These are phyloP conservation scores for Hypocryptadius cinnamomeus DNA, from an alignment of 2,113 vertebrate species.

Conservation along the genomic window DNA sequence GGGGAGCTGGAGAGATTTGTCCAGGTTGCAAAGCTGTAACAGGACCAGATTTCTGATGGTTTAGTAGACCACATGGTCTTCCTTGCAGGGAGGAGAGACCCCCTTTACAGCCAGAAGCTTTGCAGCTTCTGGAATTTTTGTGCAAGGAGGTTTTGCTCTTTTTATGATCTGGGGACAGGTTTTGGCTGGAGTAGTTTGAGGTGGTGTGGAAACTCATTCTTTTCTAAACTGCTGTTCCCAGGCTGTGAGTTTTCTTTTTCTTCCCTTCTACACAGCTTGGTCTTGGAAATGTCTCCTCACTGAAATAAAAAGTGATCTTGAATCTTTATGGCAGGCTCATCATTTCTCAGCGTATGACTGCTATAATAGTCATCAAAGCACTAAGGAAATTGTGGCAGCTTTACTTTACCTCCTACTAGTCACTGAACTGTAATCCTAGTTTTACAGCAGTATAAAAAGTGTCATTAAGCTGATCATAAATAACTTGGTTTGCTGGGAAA, in stretches of 20 bases:
- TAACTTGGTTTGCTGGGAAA: not conserved
- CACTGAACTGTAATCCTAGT: not conserved
- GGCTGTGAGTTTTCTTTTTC: not conserved
- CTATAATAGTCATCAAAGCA: not conserved
- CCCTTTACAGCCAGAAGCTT: not conserved
- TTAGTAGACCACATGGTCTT: not conserved
- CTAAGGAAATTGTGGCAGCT: not conserved
- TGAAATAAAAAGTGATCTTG: not conserved
- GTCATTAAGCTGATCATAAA: not conserved
- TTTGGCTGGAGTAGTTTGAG: not conserved
- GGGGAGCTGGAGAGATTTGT: not conserved
- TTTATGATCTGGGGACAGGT: not conserved
- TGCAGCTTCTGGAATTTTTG: not conserved
- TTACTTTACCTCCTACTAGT: not conserved
- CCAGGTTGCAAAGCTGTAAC: not conserved
- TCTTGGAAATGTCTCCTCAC: not conserved
- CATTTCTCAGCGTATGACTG: not conserved
- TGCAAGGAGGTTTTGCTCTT: not conserved
- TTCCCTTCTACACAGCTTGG: not conserved
- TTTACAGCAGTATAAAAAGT: conserved; percentile 8
- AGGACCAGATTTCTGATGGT: not conserved
- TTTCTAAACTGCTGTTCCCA: not conserved
- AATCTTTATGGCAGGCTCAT: not conserved
- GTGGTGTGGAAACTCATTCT: not conserved
- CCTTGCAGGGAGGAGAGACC: not conserved